Percentiles rank a stretch among this genome's conserved stretches.
Conservation (phyloP, 2,797 vertebrate genomes). For the Poeciliopsis paucimaculata region DNA sequence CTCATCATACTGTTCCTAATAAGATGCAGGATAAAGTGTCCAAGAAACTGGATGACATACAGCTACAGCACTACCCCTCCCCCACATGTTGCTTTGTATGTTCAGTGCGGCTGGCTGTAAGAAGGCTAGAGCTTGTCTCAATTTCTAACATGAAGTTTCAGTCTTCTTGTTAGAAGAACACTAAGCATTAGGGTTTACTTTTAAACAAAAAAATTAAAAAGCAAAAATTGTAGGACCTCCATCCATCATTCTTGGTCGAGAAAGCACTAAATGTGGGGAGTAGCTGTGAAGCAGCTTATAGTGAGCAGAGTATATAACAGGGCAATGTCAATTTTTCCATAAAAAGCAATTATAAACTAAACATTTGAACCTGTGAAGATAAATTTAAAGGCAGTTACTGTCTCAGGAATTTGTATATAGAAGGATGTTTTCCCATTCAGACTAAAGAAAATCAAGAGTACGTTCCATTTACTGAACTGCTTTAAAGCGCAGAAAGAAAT, state of each 20-base stretch:
- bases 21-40: background rate
- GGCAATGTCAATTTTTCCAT: too few species aligned
- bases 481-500: background rate
- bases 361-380: too few species aligned
- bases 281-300: background rate
- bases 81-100: background rate
- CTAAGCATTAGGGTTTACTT: too few species aligned
- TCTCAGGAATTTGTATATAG: too few species aligned
- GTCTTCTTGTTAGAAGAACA: too few species aligned
- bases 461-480: background rate
- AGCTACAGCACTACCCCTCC: background rate
- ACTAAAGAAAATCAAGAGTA: too few species aligned
- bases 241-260: background rate
- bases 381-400: too few species aligned
- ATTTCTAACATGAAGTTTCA: background rate
- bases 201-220: background rate
- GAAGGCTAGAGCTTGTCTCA: background rate
- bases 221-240: background rate
- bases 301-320: too few species aligned
- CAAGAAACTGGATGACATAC: background rate
- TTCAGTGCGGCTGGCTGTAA: background rate
- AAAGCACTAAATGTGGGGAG: background rate
- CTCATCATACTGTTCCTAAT: background rate
- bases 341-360: too few species aligned
- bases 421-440: too few species aligned